Evolutionary conservation across 2,797 vertebrate species (phyloP), one percentile per base, ranked within the genome.

Genomic region (Echeneis naucrates): DNA sequence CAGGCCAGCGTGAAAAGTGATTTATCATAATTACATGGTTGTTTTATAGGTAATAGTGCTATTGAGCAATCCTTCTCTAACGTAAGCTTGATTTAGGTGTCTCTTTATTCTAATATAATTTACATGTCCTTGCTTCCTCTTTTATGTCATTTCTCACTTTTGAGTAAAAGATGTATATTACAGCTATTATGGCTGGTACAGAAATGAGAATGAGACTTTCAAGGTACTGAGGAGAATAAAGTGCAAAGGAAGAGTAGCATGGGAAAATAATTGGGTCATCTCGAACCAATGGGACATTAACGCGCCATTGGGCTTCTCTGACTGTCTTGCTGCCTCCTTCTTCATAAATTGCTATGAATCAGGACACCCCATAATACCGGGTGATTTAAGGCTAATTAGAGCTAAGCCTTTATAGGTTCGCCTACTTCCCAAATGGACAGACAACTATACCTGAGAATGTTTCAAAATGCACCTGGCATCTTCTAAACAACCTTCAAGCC

Each of bases 211-310:
- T 77, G 70, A 88, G 83, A 44, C 50, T 79, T 81, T 89, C 76
- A 86, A 86, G 87, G 81, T 87, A 77, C 84, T 69, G 58, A 75
- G 78, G 78, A 84, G 80, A 88, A 86, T 88, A 72, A 87, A 86
- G 85, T 80, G 76, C 78, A 84, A 76, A 81, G 63, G 78, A 83
- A 86, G 77, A 84, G 66, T 80, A 78, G 85, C 85, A 84, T 82
- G 79, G 80, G 83, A 74, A 88, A 86, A 87, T 93, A 94, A 95
- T 93, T 93, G 88, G 92, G 91, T 93, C 91, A 92, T 88, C 88
- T 81, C 30, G 72, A 92, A 91, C 86, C 88, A 90, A 92, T 84
- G 88, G 88, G 92, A 93, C 92, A 91, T 92, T 90, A 94, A 90
- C 74, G 80, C 76, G 81, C 86, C 89, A 89, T 88, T 82, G 84